Conservation (phyloP, 2,888 invertebrate species). For the Vandiemenella viatica region DNA sequence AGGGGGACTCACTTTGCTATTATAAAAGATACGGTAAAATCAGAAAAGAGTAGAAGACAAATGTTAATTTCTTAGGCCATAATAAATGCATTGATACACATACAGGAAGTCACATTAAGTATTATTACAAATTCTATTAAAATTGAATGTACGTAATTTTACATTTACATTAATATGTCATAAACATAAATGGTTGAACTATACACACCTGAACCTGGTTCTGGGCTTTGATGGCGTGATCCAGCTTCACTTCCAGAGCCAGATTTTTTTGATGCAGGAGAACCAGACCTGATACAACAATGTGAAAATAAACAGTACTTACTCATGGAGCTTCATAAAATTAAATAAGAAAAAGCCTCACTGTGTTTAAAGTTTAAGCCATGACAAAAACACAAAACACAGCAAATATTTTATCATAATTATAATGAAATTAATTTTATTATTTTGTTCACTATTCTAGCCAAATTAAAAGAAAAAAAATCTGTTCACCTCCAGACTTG, state of each 20-base stretch:
- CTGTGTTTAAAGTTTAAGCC: too few species aligned
- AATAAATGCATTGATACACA: background rate
- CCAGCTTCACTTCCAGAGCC: conserved; percentile 40
- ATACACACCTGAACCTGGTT: background rate
- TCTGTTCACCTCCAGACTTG: too few species aligned
- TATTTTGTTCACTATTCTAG: too few species aligned
- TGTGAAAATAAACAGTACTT: background rate
- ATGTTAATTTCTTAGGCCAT: background rate
- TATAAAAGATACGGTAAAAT: background rate
- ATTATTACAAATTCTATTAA: background rate
- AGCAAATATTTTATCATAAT: too few species aligned
- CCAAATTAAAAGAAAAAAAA: too few species aligned
- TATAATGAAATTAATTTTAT: too few species aligned
- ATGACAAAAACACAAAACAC: too few species aligned
- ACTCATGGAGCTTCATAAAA: too few species aligned
- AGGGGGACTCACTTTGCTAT: background rate
- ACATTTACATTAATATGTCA: background rate
- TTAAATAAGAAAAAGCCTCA: too few species aligned
- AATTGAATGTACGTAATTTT: background rate
- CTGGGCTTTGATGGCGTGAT: conserved; percentile 8
- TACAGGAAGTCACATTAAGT: background rate
- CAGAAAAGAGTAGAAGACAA: background rate
- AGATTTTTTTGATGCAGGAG: conserved; percentile 42
- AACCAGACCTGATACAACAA: conserved; percentile 26
- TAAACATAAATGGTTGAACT: too few species aligned